A percentile compares a stretch with the other conserved stretches of the same genome.
These are phyloP conservation scores for Gryon sp. DNA, from an alignment of 1,140 invertebrate species.

Conservation along the genomic window DNA sequence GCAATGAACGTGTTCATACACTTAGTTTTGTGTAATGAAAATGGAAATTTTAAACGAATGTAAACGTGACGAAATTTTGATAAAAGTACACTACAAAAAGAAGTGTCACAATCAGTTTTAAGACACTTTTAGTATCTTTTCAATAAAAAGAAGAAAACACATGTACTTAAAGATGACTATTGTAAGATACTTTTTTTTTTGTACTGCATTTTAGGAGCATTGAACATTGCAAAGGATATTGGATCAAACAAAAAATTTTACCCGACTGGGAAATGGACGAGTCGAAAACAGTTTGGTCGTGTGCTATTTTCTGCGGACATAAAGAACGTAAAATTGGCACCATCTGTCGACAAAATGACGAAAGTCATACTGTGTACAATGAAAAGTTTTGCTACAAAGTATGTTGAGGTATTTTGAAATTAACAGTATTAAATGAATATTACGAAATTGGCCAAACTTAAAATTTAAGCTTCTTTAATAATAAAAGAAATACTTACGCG, in stretches of 20 bases:
- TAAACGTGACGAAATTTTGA: not conserved
- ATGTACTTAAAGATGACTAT: no score
- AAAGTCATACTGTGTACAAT: not conserved
- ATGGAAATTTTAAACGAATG: not conserved
- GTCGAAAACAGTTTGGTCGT: slow-evolving; percentile 34
- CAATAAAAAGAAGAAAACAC: no score
- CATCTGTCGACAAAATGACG: slow-evolving; percentile 31
- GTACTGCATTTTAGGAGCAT: no score
- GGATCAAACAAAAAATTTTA: slow-evolving; percentile 6
- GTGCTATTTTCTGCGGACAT: slow-evolving; percentile 8
- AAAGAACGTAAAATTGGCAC: slow-evolving; percentile 48
- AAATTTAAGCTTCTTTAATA: no score
- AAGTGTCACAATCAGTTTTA: no score
- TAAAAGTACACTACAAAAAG: no score
- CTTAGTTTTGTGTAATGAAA: not conserved
- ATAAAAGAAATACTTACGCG: no score
- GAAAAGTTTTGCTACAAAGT: slow-evolving; percentile 8
- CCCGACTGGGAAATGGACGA: not conserved
- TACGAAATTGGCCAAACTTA: no score
- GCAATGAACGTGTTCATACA: not conserved
- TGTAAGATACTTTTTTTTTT: no score
- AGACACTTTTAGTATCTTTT: no score
- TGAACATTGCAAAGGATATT: slow-evolving; percentile 1
- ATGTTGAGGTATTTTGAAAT: no score
- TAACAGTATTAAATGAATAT: no score